Conservation (phyloP, 2,113 vertebrate species). For the Ibidorhyncha struthersii region DNA sequence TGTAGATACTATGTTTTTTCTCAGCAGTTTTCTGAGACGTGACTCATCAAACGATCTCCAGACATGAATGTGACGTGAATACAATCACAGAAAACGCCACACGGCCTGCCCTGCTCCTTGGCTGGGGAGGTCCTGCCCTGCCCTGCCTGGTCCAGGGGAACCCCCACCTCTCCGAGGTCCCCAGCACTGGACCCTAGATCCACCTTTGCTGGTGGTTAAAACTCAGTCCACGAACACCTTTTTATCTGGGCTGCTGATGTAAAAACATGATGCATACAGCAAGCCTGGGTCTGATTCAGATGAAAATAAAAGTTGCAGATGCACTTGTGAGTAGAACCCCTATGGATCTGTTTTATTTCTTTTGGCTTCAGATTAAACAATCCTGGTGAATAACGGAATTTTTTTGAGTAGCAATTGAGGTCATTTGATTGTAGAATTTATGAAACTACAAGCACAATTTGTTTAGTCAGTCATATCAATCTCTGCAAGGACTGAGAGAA, state of each 20-base stretch:
- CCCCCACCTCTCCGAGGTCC: too few species aligned
- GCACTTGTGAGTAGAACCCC: background rate
- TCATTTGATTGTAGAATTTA: background rate
- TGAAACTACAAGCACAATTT: background rate
- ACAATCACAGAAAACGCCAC: background rate
- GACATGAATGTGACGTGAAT: background rate
- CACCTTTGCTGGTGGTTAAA: background rate
- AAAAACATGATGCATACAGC: background rate
- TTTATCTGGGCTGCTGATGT: background rate
- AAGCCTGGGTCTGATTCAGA: background rate
- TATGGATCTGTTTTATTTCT: background rate
- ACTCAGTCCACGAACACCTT: background rate
- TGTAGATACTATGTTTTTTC: background rate
- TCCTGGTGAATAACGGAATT: background rate
- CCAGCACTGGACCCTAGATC: accelerated
- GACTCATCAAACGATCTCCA: background rate
- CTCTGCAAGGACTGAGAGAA: background rate
- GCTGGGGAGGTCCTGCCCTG: background rate
- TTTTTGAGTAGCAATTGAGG: background rate
- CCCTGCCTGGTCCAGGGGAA: too few species aligned
- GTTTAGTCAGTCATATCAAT: background rate
- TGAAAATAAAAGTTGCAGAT: background rate
- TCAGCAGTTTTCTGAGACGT: background rate
- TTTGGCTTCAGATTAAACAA: background rate
- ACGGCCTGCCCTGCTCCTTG: accelerated